phyloP scores from a whole-genome alignment of 2,113 vertebrate species.

The Ascaphus truei region DNA sequence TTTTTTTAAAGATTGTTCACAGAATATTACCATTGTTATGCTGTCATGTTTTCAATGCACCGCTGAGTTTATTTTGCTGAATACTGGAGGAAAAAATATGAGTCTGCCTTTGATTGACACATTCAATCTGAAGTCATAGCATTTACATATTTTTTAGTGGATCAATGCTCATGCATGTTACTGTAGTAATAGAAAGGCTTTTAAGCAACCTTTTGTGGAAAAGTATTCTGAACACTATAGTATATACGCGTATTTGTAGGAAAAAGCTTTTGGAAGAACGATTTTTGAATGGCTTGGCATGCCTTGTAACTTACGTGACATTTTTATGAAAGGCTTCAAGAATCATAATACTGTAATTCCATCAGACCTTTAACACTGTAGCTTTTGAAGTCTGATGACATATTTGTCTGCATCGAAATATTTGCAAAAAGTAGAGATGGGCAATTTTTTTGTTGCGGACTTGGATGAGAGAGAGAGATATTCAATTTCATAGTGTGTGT shows the following conservation, averaged over 20 bases:
- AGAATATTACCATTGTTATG: no score
- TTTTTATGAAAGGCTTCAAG: not conserved
- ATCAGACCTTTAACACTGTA: not conserved
- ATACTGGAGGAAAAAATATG: no score
- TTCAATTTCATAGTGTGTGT: no score
- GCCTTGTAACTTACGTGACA: not conserved
- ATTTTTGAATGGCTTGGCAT: constrained; percentile 2
- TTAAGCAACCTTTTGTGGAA: not conserved
- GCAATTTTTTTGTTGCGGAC: no score
- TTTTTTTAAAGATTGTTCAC: no score
- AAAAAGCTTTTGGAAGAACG: not conserved
- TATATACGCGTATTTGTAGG: no score
- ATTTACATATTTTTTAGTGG: not conserved
- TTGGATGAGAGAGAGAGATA: no score
- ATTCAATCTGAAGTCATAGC: no score
- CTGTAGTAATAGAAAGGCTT: not conserved
- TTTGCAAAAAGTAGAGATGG: not conserved
- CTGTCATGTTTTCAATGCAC: not conserved
- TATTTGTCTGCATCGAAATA: not conserved
- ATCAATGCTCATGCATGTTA: not conserved
- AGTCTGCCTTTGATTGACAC: no score
- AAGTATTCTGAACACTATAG: not conserved
- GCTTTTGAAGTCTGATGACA: constrained; percentile 1
- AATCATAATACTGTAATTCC: constrained; percentile 10
- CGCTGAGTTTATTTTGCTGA: not conserved